Evolutionary conservation across 1,140 invertebrate genomes (phyloP).

Genomic region (Drepana arcuata): DNA sequence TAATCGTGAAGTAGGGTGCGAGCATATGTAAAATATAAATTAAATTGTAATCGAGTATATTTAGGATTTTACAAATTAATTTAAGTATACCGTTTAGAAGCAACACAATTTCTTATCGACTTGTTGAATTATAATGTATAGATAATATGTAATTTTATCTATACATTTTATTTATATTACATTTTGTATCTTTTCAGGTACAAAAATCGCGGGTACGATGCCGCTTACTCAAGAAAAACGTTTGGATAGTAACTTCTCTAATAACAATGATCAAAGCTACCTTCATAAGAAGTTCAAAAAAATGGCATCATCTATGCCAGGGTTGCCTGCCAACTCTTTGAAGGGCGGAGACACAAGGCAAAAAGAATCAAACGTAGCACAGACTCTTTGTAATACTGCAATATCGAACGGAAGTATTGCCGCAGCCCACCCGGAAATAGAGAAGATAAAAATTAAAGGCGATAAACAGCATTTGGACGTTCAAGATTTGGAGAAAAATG

Average conservation of each 20-base stretch:
- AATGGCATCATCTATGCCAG: conserved; percentile 77
- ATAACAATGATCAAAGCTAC: conserved; percentile 83
- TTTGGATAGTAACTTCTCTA: conserved; percentile 61
- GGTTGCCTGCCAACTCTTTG: conserved; percentile 43
- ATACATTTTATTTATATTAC: no score
- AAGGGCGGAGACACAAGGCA: conserved; percentile 52
- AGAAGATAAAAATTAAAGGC: conserved; percentile 54
- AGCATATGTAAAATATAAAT: no score
- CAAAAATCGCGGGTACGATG: conserved; percentile 54
- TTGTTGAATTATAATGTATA: no score
- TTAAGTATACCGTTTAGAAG: no score
- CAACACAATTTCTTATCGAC: no score
- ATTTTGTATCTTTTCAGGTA: conserved; percentile 55
- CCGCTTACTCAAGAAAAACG: conserved; percentile 66
- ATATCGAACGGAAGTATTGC: conserved; percentile 62
- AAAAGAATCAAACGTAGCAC: conserved; percentile 35
- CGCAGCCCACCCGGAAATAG: conserved; percentile 61
- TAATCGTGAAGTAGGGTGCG: no score
- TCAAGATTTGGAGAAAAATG: conserved; percentile 55
- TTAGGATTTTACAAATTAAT: no score
- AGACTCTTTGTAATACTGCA: conserved; percentile 40
- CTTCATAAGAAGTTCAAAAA: conserved; percentile 94
- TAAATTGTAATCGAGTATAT: no score
- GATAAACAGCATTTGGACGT: conserved; percentile 23
- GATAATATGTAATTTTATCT: no score